These are phyloP conservation scores for Halcyon senegalensis DNA, from an alignment of 2,113 vertebrate genomes.

Conservation along the genomic window DNA sequence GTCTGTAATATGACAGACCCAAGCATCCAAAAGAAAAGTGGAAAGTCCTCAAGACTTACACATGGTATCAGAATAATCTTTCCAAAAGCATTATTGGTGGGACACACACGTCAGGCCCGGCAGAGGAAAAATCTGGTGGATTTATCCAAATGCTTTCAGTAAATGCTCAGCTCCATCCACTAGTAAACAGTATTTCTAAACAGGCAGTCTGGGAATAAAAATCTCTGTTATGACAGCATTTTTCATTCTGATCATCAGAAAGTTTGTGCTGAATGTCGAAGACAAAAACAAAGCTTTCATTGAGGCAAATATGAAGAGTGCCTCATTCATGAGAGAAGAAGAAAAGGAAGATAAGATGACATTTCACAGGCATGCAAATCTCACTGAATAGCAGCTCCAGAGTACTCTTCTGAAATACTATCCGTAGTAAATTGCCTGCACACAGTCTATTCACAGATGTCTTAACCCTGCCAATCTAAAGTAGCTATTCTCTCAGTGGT, in stretches of 20 bases:
- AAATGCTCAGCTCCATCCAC: not conserved
- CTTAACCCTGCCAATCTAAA: not conserved
- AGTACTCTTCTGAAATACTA: not conserved
- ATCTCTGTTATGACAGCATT: not conserved
- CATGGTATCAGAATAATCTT: not conserved
- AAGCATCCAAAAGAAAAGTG: not conserved
- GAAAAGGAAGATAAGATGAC: slow-evolving; percentile 27
- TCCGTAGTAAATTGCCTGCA: not conserved
- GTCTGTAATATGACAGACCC: not conserved
- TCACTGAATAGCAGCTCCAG: not conserved
- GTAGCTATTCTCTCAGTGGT: not conserved
- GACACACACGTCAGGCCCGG: fast-evolving
- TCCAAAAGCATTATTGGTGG: not conserved
- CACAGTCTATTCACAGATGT: not conserved
- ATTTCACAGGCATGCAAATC: slow-evolving; percentile 47
- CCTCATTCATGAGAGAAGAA: slow-evolving; percentile 22
- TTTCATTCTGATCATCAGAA: not conserved
- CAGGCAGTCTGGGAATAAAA: not conserved
- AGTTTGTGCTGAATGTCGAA: not conserved
- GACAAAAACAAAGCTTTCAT: slow-evolving; percentile 58
- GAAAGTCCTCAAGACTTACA: not conserved
- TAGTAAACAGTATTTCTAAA: not conserved
- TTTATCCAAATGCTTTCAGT: not conserved
- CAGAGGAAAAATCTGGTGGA: not conserved
- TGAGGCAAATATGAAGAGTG: slow-evolving; percentile 31